A percentile compares a stretch with the other conserved stretches of the same genome.
Evolutionary conservation across 2,888 invertebrate species (phyloP).

Genomic region (Pocota personata): DNA sequence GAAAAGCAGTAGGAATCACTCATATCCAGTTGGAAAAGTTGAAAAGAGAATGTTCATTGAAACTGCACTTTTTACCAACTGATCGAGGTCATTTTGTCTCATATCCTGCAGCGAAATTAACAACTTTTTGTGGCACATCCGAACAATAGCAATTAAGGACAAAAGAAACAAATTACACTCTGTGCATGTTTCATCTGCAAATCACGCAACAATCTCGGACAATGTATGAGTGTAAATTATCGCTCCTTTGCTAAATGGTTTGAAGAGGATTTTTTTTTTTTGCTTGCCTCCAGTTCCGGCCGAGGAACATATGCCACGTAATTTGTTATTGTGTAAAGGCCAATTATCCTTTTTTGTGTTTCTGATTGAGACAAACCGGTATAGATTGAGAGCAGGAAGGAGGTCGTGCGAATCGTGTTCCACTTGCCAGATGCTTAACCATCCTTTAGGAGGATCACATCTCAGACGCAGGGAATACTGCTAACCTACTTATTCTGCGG

Average conservation of each 20-base stretch:
- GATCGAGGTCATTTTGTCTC: slow-evolving; percentile 36
- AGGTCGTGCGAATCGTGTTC: slow-evolving; percentile 36
- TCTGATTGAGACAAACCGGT: slow-evolving; percentile 31
- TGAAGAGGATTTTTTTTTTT: slow-evolving; percentile 24
- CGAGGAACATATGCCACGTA: slow-evolving; percentile 69
- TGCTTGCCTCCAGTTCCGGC: background rate
- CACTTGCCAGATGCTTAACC: slow-evolving; percentile 53
- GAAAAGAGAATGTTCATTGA: slow-evolving; percentile 50
- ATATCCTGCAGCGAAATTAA: slow-evolving; percentile 61
- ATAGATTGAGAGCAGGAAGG: background rate
- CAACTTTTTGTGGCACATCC: slow-evolving; percentile 49
- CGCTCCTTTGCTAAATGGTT: slow-evolving; percentile 49
- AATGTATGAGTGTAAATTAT: slow-evolving; percentile 14
- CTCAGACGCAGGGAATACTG: background rate
- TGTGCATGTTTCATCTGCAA: slow-evolving; percentile 24
- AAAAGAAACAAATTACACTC: slow-evolving; percentile 53
- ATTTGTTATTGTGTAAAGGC: slow-evolving; percentile 48
- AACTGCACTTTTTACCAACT: slow-evolving; percentile 16
- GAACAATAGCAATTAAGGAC: slow-evolving; percentile 60
- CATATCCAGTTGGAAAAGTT: background rate
- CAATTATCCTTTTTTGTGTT: slow-evolving; percentile 55
- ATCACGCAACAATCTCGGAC: slow-evolving; percentile 56
- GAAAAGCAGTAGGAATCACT: background rate
- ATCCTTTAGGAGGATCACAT: slow-evolving; percentile 5
- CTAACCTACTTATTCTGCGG: slow-evolving; percentile 68